Evolutionary conservation across 2,888 invertebrate genomes (phyloP).

Genomic region (Stenodema calcarata): DNA sequence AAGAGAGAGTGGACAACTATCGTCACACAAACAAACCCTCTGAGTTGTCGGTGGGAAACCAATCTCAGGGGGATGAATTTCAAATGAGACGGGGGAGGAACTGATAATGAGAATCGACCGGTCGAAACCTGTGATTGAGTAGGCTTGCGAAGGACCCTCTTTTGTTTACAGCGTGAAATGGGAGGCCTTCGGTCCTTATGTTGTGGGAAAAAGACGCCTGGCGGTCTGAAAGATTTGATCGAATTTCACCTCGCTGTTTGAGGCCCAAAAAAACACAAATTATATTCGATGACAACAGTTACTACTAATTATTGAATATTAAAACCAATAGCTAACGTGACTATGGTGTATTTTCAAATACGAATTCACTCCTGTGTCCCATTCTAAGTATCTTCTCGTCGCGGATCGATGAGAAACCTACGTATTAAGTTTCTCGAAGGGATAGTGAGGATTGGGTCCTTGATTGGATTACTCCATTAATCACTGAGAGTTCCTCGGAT

Average conservation of each 20-base stretch:
- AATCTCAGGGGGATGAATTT: conserved; percentile 10
- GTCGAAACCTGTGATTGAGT: neutral
- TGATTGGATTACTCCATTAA: neutral
- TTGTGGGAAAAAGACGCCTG: too few species aligned
- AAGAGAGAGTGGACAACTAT: neutral
- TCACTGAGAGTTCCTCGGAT: neutral
- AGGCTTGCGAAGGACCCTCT: neutral
- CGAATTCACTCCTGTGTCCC: too few species aligned
- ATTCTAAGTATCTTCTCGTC: too few species aligned
- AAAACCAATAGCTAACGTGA: too few species aligned
- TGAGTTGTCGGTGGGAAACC: neutral
- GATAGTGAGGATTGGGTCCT: neutral
- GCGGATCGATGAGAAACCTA: too few species aligned
- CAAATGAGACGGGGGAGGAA: neutral
- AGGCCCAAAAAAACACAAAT: too few species aligned
- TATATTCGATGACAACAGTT: too few species aligned
- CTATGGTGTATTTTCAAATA: too few species aligned
- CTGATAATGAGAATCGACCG: conserved; percentile 4
- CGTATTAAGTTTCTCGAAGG: neutral
- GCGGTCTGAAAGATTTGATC: too few species aligned
- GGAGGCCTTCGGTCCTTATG: neutral
- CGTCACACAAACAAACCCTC: neutral
- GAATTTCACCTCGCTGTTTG: too few species aligned
- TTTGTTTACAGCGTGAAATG: neutral
- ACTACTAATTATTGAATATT: too few species aligned